Evolutionary conservation across 2,888 invertebrate genomes (phyloP).

Genomic region (Carpatolechia fugitivella): DNA sequence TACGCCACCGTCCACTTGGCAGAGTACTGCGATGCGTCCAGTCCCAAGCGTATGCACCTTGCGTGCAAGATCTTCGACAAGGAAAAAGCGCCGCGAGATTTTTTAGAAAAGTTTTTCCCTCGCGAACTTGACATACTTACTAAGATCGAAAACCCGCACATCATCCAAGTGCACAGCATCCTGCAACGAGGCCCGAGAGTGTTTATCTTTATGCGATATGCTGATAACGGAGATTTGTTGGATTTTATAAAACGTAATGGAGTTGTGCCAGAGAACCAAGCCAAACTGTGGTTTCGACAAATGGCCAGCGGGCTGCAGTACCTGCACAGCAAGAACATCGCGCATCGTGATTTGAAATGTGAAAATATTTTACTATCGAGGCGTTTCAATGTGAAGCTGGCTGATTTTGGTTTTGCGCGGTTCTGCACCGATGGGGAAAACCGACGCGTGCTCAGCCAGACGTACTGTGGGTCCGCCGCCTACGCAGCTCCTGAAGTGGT

Average conservation of each 20-base stretch:
- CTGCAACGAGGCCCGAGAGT: conserved; percentile 89
- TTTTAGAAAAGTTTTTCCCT: conserved; percentile 95
- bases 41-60: conserved; percentile 85
- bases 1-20: conserved; percentile 95
- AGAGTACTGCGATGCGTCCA: conserved; percentile 86
- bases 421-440: conserved; percentile 87
- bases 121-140: conserved; percentile 94
- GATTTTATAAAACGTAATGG: conserved; percentile 90
- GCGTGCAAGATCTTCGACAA: conserved; percentile 96
- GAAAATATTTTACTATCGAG: conserved; percentile 93
- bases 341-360: conserved; percentile 95
- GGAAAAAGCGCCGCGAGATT: conserved; percentile 92
- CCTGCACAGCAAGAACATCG: conserved; percentile 90
- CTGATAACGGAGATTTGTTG: conserved; percentile 93
- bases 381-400: conserved; percentile 92
- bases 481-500: conserved; percentile 98
- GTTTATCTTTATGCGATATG: conserved; percentile 94
- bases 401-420: conserved; percentile 96
- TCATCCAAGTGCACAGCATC: conserved; percentile 93
- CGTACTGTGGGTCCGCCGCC: conserved; percentile 97
- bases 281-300: conserved; percentile 91
- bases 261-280: conserved; percentile 87
- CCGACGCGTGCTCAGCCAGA: conserved; percentile 88
- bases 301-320: conserved; percentile 91
- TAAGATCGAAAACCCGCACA: conserved; percentile 93